Evolutionary conservation across 1,140 invertebrate species (phyloP), one percentile per base, ranked within the genome.

Genomic region (Aphelenchoides besseyi): DNA sequence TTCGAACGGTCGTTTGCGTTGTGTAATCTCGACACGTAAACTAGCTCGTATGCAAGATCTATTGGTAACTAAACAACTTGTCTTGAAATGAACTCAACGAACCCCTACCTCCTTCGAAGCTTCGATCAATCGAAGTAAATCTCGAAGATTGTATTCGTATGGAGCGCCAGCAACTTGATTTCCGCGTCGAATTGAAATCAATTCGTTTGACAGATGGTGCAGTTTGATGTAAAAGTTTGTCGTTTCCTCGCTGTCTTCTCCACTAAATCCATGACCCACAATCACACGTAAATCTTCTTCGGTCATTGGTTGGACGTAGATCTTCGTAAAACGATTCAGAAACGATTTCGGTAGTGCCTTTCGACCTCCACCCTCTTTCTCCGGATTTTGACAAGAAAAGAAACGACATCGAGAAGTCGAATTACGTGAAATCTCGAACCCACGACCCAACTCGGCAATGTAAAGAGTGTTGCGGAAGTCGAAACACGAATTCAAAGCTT

Each of bases 351-450:
- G 97, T 54, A 99, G 87, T 8, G 95, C 95, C 85, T 95, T 90
- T 74, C 97, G 88, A 0, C 92, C 94, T 1, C 95, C 94, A 35
- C 97, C 97, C 87, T 98, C 92, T 81, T 89, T 90, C n/a, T 94
- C 86, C 0, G 97, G 96, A 89, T 99, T 99, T 87, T 98, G 96
- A 85, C 95, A 98, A 9, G 91, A 96, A 86, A 99, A 99, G 37
- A 99, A 89, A 78, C 91, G 89, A 0, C 94, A 97, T 41, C 79
- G 79, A 12, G 80, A 75, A 69, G 84, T 83, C 0, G 61, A 12
- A n/a, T 81, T 69, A 36, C 55, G 55, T 9, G 3, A 8, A 52
- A 97, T 88, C 68, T 88, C 86, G 83, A 99, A 98, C 0, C 90
- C 92, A 84, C 89, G 90, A 41, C 91, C 91, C 0, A 99, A 86